Conservation (phyloP, 2,113 vertebrate species). For the Ophiodon elongatus region DNA sequence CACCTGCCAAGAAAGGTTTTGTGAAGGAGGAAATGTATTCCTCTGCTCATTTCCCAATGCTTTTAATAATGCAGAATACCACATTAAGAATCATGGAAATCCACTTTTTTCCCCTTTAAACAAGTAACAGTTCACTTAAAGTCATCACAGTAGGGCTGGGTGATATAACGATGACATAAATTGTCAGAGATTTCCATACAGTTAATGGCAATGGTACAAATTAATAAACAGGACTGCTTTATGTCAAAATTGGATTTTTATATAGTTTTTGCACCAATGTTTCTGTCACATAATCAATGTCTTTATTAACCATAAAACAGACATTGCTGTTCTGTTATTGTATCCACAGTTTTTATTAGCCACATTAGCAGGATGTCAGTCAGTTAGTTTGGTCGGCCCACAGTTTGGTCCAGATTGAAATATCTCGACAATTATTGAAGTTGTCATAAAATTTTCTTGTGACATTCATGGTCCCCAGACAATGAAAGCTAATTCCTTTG, state of each 20-base stretch:
- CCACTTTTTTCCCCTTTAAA: conserved; percentile 22
- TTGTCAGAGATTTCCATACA: background rate
- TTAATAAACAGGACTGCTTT: background rate
- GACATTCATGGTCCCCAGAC: background rate
- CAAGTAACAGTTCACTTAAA: conserved; percentile 20
- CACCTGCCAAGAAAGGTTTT: conserved; percentile 56
- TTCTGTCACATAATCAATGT: background rate
- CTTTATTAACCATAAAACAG: background rate
- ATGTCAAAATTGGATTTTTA: background rate
- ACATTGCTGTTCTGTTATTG: background rate
- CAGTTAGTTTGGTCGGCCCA: background rate
- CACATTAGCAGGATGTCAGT: background rate
- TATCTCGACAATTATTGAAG: background rate
- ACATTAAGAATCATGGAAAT: conserved; percentile 52
- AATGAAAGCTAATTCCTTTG: background rate
- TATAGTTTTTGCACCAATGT: background rate
- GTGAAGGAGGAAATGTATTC: conserved; percentile 47
- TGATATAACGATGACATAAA: background rate
- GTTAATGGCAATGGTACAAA: background rate
- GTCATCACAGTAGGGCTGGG: background rate
- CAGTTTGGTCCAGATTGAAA: background rate
- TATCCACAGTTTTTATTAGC: background rate
- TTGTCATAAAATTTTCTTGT: background rate
- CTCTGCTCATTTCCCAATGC: conserved; percentile 54
- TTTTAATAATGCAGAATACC: conserved; percentile 70